A percentile compares a stretch with the other conserved stretches of the same genome.
Evolutionary conservation across 1,140 invertebrate genomes (phyloP).

Genomic region (Sesamia nonagrioides): DNA sequence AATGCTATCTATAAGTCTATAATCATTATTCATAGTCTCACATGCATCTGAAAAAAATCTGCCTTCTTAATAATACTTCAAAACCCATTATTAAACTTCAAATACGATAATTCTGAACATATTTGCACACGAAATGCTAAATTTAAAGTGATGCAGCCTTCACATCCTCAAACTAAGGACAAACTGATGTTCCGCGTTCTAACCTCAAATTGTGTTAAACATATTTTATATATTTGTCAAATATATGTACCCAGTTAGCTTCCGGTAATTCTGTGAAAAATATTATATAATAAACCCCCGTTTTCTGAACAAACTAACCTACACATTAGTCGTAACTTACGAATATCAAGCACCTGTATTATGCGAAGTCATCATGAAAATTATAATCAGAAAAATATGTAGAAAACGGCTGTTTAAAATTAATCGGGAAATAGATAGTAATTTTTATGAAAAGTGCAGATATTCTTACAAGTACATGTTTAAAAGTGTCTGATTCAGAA

Average conservation of each 20-base stretch:
- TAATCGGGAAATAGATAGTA: too few relatives aligned
- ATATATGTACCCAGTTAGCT: slow-evolving; percentile 5
- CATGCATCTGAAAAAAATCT: not conserved
- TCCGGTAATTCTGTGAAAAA: not conserved
- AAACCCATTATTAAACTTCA: slow-evolving; percentile 5
- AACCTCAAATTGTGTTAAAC: slow-evolving; percentile 26
- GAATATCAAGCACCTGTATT: too few relatives aligned
- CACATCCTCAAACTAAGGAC: not conserved
- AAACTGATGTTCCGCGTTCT: not conserved
- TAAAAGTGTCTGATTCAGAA: too few relatives aligned
- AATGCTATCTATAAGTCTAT: too few relatives aligned
- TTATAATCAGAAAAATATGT: too few relatives aligned
- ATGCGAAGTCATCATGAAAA: too few relatives aligned
- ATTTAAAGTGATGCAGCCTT: slow-evolving; percentile 24
- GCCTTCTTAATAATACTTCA: not conserved
- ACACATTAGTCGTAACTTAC: too few relatives aligned
- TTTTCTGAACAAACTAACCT: too few relatives aligned
- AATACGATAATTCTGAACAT: slow-evolving; percentile 2
- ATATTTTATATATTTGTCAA: slow-evolving; percentile 26
- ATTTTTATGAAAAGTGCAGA: too few relatives aligned
- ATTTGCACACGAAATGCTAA: slow-evolving; percentile 24
- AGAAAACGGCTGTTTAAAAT: too few relatives aligned
- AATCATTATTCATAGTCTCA: not conserved
- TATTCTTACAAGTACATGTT: too few relatives aligned
- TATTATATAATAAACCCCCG: not conserved